phyloP scores from a whole-genome alignment of 2,113 vertebrate species.

The Picathartes gymnocephalus region DNA sequence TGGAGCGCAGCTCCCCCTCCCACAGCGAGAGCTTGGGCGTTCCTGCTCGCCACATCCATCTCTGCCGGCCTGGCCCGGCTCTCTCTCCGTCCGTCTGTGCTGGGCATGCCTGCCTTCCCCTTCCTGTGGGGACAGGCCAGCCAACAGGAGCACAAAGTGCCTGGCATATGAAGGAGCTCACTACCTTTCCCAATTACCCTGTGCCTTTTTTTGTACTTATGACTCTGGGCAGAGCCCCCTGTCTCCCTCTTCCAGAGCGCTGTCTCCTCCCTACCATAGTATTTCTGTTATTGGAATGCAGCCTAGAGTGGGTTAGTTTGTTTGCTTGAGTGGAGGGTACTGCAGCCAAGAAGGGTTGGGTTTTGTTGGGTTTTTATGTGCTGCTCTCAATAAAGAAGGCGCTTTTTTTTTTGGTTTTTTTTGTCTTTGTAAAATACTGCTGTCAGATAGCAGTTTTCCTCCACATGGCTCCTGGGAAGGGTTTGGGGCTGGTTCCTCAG shows the following conservation, averaged over 20 bases:
- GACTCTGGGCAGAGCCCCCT: constrained; percentile 23
- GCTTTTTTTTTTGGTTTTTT: neutral
- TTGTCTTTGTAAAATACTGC: neutral
- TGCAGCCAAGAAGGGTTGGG: constrained; percentile 60
- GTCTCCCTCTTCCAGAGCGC: constrained; percentile 4
- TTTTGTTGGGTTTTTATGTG: constrained; percentile 75
- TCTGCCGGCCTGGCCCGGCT: neutral
- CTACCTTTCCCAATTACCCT: constrained; percentile 67
- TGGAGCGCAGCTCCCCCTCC: neutral
- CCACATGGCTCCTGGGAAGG: neutral
- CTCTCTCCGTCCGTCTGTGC: neutral
- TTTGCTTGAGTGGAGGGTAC: constrained; percentile 63
- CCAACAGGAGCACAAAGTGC: constrained; percentile 81
- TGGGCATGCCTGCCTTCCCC: constrained; percentile 6
- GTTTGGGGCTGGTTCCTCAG: neutral
- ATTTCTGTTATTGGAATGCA: constrained; percentile 69
- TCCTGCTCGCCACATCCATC: neutral
- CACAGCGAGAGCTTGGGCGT: neutral
- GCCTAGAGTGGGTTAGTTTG: constrained; percentile 64
- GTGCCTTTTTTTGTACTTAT: constrained; percentile 60
- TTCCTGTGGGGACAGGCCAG: neutral
- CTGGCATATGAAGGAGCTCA: constrained; percentile 94
- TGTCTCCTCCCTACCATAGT: constrained; percentile 59
- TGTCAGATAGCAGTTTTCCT: neutral
- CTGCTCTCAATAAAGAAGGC: constrained; percentile 93